phyloP scores from a whole-genome alignment of 2,113 vertebrate genomes.

The Varanus komodoensis region DNA sequence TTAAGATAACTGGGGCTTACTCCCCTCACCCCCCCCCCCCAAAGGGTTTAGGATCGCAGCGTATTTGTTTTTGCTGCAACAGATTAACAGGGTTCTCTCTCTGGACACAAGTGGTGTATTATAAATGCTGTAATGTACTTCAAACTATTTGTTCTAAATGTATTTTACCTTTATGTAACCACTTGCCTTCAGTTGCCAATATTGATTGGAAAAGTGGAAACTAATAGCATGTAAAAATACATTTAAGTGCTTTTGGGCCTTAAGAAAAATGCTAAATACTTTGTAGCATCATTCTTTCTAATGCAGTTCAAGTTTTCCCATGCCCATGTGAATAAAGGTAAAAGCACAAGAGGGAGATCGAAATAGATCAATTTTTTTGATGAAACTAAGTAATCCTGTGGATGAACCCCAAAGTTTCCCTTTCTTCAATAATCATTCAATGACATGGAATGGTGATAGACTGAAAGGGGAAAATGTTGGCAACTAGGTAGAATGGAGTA shows the following conservation, averaged over 20 bases:
- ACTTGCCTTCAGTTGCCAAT: background rate
- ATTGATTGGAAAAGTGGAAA: background rate
- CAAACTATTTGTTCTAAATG: background rate
- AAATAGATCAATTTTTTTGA: too few relatives aligned
- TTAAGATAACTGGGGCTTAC: too few relatives aligned
- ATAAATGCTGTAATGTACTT: background rate
- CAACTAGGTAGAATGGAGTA: background rate
- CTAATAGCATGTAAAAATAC: background rate
- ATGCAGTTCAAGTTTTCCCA: background rate
- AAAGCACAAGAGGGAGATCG: background rate
- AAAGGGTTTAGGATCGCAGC: too few relatives aligned
- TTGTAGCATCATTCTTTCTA: background rate
- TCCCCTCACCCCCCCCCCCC: too few relatives aligned
- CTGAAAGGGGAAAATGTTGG: background rate
- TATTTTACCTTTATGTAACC: background rate
- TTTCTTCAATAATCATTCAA: background rate
- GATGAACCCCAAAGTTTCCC: too few relatives aligned
- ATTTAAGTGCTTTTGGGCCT: background rate
- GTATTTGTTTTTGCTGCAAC: too few relatives aligned
- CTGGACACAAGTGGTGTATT: too few relatives aligned
- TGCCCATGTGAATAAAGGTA: background rate
- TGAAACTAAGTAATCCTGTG: too few relatives aligned
- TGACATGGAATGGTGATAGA: background rate
- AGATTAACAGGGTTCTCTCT: too few relatives aligned
- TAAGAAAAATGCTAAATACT: background rate